Base-by-base conservation (phyloP, 2,113 vertebrate genomes). In the Cavia aperea region DNA sequence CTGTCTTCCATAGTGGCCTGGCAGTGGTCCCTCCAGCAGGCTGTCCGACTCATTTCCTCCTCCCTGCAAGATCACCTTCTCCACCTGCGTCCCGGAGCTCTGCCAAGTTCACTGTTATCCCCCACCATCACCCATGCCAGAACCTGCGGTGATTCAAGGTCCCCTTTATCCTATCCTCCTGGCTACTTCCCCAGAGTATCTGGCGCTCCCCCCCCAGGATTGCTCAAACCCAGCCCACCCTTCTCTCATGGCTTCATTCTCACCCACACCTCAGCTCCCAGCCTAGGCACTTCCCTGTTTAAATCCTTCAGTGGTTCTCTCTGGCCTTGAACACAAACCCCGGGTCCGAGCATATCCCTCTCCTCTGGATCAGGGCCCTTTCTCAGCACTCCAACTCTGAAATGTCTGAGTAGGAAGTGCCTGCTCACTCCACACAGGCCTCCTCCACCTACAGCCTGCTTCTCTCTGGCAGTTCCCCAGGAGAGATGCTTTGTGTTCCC, bases 121-220 rank as follows among this genome's bases (percentile, higher is more conserved):
- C 1, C 56, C 39, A 18, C 5, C 6, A 0, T 2, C 14, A 58
- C 46, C 62, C 15, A 6, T 12, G n/a, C n/a, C 63, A 51, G 84
- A 72, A 85, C 11, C 66, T 26, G 6, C 26, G 21, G 70, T 29
- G 77, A 49, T 14, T 54, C 24, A 49, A 68, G 56, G 11, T 19
- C 12, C 43, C 49, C 63, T 58, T 39, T 0, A 0, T 16, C 65
- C 49, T 2, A 1, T 7, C 51, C 7, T 36, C 3, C 0, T 1
- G 0, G 26, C 36, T 66, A n/a, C 4, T 3, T 81, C 21, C 66
- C 81, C 39, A 31, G 36, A 33, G 16, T 10, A 7, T 31, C 11
- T 16, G 39, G 26, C 18, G 19, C 13, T 46, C 39, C 43, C 51
- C 33, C 7, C 7, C 2, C 1, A 51, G 21, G 54, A 49, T 29